phyloP scores from a whole-genome alignment of 2,888 invertebrate species.

The Xestia sexstrigata region DNA sequence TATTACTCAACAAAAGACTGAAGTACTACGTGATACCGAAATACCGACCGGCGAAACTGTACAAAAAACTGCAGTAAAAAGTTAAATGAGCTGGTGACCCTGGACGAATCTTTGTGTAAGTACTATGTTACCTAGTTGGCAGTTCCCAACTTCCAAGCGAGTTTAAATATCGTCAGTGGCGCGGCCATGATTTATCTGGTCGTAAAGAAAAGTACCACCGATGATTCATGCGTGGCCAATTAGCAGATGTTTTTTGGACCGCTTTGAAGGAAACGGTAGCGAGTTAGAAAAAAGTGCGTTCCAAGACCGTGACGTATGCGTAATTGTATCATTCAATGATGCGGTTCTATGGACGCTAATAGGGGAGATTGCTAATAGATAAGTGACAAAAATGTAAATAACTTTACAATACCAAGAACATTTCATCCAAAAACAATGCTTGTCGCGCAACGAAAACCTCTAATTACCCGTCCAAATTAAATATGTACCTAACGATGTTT shows the following conservation, averaged over 20 bases:
- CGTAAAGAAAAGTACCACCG: conserved; percentile 52
- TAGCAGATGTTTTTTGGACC: conserved; percentile 46
- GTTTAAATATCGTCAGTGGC: conserved; percentile 42
- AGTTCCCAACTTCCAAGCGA: conserved; percentile 35
- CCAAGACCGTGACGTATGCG: conserved; percentile 2
- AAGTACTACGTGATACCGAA: conserved; percentile 52
- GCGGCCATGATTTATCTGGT: conserved; percentile 48
- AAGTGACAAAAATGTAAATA: not conserved
- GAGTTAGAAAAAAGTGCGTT: conserved; percentile 20
- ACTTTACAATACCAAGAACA: not conserved
- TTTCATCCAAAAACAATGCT: conserved; percentile 3
- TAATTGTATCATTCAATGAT: conserved; percentile 5
- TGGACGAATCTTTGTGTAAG: conserved; percentile 56
- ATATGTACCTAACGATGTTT: conserved; percentile 3
- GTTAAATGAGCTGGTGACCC: conserved; percentile 72
- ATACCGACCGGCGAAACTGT: conserved; percentile 54
- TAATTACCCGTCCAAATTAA: conserved; percentile 13
- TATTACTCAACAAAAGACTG: conserved; percentile 60
- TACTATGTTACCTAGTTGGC: conserved; percentile 22
- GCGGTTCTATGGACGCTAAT: not conserved
- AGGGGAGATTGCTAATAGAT: not conserved
- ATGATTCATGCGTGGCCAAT: conserved; percentile 55
- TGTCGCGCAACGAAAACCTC: not conserved
- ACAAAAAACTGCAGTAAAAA: conserved; percentile 77
- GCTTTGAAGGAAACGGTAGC: conserved; percentile 24